These are phyloP conservation scores for Protonibea diacanthus DNA, from an alignment of 2,797 vertebrate genomes.

Conservation along the genomic window DNA sequence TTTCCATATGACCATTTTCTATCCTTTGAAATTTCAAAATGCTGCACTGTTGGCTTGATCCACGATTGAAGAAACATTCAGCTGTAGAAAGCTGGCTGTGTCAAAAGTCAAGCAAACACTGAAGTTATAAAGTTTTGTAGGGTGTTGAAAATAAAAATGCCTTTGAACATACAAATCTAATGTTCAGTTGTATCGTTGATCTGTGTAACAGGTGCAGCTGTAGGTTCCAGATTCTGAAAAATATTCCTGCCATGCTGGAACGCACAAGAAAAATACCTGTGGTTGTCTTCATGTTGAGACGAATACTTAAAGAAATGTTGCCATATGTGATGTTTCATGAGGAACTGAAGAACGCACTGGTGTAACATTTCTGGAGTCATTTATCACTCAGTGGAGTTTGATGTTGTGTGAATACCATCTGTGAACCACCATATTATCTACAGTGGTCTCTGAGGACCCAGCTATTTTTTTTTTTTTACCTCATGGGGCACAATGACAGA, in stretches of 20 bases:
- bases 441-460: not conserved
- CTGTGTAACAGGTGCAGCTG: conserved; percentile 9
- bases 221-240: conserved; percentile 1
- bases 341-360: conserved; percentile 10
- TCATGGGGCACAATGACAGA: conserved; percentile 45
- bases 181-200: conserved; percentile 3
- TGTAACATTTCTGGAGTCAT: conserved; percentile 33
- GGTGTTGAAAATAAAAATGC: not conserved
- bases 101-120: conserved; percentile 20
- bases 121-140: not conserved
- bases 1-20: not conserved
- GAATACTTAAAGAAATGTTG: conserved; percentile 17
- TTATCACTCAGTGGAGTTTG: conserved; percentile 27
- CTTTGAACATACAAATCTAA: not conserved
- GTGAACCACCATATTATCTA: conserved; percentile 24
- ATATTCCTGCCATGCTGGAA: conserved; percentile 14
- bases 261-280: conserved; percentile 13
- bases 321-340: conserved; percentile 33
- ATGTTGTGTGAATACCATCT: conserved; percentile 42
- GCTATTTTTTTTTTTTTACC: conserved; percentile 32
- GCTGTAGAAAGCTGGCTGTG: not conserved
- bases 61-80: conserved; percentile 3
- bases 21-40: not conserved
- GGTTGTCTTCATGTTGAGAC: not conserved
- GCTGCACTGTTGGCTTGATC: not conserved